These are phyloP conservation scores for Troilus luridus DNA, from an alignment of 2,888 invertebrate genomes.

Conservation along the genomic window DNA sequence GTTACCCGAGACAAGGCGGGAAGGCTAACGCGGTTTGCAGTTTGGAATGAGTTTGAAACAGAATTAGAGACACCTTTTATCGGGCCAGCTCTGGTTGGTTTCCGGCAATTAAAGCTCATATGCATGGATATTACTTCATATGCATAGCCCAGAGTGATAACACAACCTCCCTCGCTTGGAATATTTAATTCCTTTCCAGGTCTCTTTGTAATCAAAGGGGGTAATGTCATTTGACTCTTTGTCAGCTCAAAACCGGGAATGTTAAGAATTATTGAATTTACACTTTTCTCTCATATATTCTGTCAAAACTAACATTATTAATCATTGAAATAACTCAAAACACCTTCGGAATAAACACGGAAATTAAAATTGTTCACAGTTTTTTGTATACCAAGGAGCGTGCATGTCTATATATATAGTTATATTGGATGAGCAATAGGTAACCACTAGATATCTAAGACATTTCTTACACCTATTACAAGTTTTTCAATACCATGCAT, in stretches of 20 bases:
- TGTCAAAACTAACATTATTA: neutral
- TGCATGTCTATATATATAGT: no score
- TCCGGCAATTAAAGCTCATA: slow-evolving; percentile 61
- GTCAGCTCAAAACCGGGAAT: neutral
- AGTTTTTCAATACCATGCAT: no score
- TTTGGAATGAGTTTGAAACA: slow-evolving; percentile 55
- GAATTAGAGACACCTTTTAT: slow-evolving; percentile 51
- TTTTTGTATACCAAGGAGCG: no score
- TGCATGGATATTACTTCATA: slow-evolving; percentile 63
- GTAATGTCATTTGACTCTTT: neutral
- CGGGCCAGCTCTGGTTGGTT: neutral
- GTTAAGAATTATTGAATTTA: neutral
- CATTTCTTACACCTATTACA: no score
- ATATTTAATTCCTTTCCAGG: slow-evolving; percentile 15
- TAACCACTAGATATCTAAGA: no score
- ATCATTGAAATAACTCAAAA: no score
- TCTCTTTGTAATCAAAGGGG: slow-evolving; percentile 27
- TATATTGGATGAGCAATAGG: no score
- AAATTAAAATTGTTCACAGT: no score
- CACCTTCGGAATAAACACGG: no score
- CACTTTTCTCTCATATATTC: neutral
- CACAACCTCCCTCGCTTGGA: neutral
- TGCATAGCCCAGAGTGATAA: slow-evolving; percentile 58
- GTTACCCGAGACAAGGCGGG: slow-evolving; percentile 1
- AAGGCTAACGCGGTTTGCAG: slow-evolving; percentile 42